A percentile compares a stretch with the other conserved stretches of the same genome.
phyloP scores from a whole-genome alignment of 1,140 invertebrate genomes.

The Medauroidea extradentata region DNA sequence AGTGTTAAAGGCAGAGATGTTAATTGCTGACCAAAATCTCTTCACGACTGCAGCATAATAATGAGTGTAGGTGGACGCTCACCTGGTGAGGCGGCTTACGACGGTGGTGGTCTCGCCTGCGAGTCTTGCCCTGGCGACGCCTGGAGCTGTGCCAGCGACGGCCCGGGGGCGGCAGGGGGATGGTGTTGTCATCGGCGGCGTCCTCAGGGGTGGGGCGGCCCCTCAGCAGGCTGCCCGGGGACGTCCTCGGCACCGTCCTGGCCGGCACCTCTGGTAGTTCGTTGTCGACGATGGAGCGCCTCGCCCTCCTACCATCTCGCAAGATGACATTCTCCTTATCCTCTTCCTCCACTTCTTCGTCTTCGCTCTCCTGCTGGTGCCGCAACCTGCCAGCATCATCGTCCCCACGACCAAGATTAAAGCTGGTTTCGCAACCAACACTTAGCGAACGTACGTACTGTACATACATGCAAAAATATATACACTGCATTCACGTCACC shows the following conservation, averaged over 20 bases:
- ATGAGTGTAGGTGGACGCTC: too few species aligned
- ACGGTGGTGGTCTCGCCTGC: not conserved
- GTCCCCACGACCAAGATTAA: slow-evolving; percentile 22
- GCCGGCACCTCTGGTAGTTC: slow-evolving; percentile 1
- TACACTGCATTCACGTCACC: too few species aligned
- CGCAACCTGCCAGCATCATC: slow-evolving; percentile 6
- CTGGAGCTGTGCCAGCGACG: not conserved
- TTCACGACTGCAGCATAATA: too few species aligned
- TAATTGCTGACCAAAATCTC: too few species aligned
- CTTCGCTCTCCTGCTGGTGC: slow-evolving; percentile 14
- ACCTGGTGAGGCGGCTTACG: too few species aligned
- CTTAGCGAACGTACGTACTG: too few species aligned
- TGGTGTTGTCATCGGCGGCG: not conserved
- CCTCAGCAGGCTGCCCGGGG: not conserved
- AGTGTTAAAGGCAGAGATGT: too few species aligned
- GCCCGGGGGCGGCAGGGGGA: not conserved
- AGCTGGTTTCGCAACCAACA: too few species aligned
- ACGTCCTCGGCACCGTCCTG: not conserved
- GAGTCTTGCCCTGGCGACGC: not conserved
- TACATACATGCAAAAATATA: too few species aligned
- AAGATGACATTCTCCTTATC: not conserved
- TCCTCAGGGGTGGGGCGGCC: not conserved
- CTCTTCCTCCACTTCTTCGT: slow-evolving; percentile 24
- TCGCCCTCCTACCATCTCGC: not conserved
- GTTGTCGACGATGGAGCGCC: slow-evolving; percentile 4